phyloP scores from a whole-genome alignment of 92 coral and sea anemone genomes.

The Galaxea fascicularis region DNA sequence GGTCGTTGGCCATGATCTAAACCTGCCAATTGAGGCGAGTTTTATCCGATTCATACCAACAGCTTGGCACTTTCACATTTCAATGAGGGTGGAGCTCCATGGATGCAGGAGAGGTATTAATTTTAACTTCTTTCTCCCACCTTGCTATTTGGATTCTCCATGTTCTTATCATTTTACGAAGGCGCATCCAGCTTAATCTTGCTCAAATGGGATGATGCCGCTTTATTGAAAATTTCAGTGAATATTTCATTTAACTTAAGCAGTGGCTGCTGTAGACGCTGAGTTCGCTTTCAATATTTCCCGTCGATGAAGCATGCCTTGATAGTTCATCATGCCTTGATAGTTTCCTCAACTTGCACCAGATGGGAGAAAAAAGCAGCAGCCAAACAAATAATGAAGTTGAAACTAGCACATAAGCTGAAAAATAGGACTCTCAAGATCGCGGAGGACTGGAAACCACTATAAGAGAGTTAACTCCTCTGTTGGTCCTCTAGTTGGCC shows the following conservation, averaged over 20 bases:
- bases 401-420: too few relatives aligned
- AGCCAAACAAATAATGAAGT: too few relatives aligned
- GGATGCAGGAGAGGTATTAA: background rate
- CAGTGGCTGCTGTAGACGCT: too few relatives aligned
- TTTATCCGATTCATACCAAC: background rate
- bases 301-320: too few relatives aligned
- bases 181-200: too few relatives aligned
- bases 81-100: constrained; percentile 7
- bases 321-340: too few relatives aligned
- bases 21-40: background rate
- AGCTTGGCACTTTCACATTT: background rate
- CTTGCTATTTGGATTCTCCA: background rate
- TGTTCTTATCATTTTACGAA: background rate
- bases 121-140: background rate
- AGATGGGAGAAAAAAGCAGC: too few relatives aligned
- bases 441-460: background rate
- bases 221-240: too few relatives aligned
- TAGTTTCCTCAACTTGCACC: too few relatives aligned
- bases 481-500: background rate
- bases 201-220: too few relatives aligned
- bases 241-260: too few relatives aligned
- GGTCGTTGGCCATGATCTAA: background rate
- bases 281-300: too few relatives aligned
- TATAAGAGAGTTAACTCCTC: background rate
- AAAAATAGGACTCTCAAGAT: background rate